Base-by-base conservation (phyloP, 30 jellyfish, hydroid and myxozoan genomes). In the Aurelia coerulea region DNA sequence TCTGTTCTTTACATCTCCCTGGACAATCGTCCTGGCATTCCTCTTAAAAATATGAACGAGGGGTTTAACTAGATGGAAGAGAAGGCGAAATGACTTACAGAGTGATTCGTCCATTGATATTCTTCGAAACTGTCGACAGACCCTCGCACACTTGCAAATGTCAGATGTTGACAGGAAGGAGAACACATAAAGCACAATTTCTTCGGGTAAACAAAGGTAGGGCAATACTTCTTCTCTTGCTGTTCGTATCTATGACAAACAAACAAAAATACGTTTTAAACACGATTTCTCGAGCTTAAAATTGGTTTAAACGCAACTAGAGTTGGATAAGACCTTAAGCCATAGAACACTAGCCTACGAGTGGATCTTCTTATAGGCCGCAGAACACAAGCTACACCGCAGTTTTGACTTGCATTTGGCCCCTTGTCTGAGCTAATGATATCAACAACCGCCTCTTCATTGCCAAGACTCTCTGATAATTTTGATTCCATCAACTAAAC, bases 121-220 rank as follows among this genome's bases (percentile, higher is more conserved):
- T 63, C 94, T 74, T 86, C 89, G 23, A 72, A 93, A 89, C 88
- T 84, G 92, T 12, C 65, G 76, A 73, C 98, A 93, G 51, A 93
- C 98, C 39, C 91, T 49, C 7, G 92, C 79, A 69, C 97, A 88
- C 46, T 58, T 73, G 62, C 80, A 84, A 60, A 93, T 31, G 70
- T 93, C 98, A 10, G 83, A 53, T 11, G 65, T 63, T 10, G 84
- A 41, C 33, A 93, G 90, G 81, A 49, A 88, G 0, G 97, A 82
- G 71, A 93, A 77, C 10, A 87, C 74, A 75, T 80, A 79, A 65
- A 88, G 74, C 18, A 93, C 51, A 15, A 93, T 65, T 85, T 93
- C 98, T 68, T 93, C 96, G 8, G 98, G 98, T 16, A 93, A 84
- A 53, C 91, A 79, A 29, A 86, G 89, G 66, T 58, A 59, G 1